These are phyloP conservation scores for Chorisops tibialis DNA, from an alignment of 2,888 invertebrate genomes.

Conservation along the genomic window DNA sequence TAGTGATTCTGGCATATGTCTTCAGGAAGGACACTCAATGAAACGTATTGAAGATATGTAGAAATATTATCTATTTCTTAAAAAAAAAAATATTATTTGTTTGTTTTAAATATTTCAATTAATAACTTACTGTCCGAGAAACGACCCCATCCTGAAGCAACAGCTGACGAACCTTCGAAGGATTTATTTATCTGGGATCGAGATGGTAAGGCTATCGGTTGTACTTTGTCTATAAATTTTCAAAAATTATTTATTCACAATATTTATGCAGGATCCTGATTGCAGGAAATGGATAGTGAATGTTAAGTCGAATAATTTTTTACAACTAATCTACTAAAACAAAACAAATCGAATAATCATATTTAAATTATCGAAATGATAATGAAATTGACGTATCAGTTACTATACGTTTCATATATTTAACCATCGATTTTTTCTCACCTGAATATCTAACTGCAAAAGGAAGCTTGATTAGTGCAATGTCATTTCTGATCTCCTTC, in stretches of 20 bases:
- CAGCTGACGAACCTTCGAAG: neutral
- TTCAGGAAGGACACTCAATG: neutral
- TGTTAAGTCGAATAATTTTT: no score
- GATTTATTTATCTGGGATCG: neutral
- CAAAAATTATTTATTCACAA: neutral
- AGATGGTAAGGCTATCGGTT: neutral
- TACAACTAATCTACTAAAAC: no score
- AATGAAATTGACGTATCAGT: no score
- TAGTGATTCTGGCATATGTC: neutral
- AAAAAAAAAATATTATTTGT: neutral
- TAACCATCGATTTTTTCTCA: neutral
- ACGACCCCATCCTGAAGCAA: neutral
- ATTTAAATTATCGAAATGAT: no score
- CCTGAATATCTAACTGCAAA: neutral
- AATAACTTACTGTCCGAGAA: neutral
- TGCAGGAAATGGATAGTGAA: no score
- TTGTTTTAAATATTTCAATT: neutral
- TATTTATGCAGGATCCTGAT: no score
- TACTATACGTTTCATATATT: neutral
- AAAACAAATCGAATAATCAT: no score
- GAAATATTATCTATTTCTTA: neutral
- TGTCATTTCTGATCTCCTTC: constrained; percentile 3
- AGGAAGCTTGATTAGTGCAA: constrained; percentile 18
- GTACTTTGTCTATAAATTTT: neutral
- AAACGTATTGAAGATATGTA: neutral